phyloP scores from a whole-genome alignment of 2,888 invertebrate genomes.

The Drosophila testacea region DNA sequence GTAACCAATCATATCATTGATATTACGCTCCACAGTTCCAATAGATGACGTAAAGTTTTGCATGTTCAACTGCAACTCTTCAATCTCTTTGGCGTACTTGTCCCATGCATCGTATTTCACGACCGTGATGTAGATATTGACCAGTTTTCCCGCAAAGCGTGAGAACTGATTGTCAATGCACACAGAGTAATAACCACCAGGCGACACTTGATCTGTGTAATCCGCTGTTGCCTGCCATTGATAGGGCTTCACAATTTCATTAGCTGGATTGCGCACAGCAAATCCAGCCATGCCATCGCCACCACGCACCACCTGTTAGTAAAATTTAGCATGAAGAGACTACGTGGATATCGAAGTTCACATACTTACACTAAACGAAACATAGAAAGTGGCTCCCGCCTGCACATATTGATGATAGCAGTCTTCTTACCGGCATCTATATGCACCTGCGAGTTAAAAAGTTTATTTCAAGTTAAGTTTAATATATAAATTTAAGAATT shows the following conservation, averaged over 20 bases:
- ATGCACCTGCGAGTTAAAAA: constrained; percentile 86
- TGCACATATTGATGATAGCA: constrained; percentile 98
- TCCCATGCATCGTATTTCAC: constrained; percentile 98
- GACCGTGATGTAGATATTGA: constrained; percentile 95
- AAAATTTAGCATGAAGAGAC: neutral
- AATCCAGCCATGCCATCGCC: constrained; percentile 98
- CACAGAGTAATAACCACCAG: constrained; percentile 95
- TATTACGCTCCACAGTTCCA: constrained; percentile 92
- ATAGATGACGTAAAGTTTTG: constrained; percentile 94
- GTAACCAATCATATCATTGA: constrained; percentile 93
- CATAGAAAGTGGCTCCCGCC: constrained; percentile 95
- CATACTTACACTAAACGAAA: constrained; percentile 93
- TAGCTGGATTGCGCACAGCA: constrained; percentile 94
- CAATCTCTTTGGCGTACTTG: constrained; percentile 94
- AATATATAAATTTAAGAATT: neutral
- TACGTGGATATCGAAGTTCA: neutral
- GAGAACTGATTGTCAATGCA: constrained; percentile 98
- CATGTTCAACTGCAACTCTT: constrained; percentile 94
- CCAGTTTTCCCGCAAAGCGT: constrained; percentile 94
- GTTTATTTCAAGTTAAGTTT: too few species aligned
- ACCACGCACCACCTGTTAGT: constrained; percentile 92
- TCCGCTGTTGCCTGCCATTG: constrained; percentile 96
- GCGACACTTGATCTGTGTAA: constrained; percentile 92
- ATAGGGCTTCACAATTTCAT: constrained; percentile 94
- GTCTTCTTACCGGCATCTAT: constrained; percentile 97